These are phyloP conservation scores for Standfussiana lucernea DNA, from an alignment of 2,888 invertebrate genomes.

Conservation along the genomic window DNA sequence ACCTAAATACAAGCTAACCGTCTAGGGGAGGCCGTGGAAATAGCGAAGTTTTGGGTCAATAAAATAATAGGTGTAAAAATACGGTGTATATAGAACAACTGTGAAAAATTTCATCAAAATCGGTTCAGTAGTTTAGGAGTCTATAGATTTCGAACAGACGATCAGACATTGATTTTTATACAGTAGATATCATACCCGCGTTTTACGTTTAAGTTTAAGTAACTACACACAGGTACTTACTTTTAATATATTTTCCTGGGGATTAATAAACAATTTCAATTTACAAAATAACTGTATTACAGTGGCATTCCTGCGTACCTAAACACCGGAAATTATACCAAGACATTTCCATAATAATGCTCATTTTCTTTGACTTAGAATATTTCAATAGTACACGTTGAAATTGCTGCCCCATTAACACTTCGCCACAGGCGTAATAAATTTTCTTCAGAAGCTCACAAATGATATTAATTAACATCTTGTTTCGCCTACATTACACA, in stretches of 20 bases:
- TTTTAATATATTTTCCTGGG: background rate
- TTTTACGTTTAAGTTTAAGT: no score
- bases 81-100: no score
- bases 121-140: no score
- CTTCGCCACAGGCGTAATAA: background rate
- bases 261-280: background rate
- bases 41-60: no score
- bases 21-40: no score
- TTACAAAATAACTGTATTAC: background rate
- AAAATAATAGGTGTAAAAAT: no score
- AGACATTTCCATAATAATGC: background rate
- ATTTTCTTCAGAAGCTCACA: background rate
- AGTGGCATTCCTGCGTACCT: background rate
- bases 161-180: no score
- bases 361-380: background rate
- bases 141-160: no score
- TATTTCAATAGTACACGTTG: background rate
- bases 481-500: slow-evolving; percentile 4
- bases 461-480: slow-evolving; percentile 36
- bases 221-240: no score
- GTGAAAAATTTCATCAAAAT: no score
- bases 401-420: slow-evolving; percentile 7
- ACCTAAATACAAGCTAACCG: no score
- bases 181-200: no score
- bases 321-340: background rate